These are phyloP conservation scores for Drosophila athabasca DNA, from an alignment of 1,140 invertebrate genomes.

Conservation along the genomic window DNA sequence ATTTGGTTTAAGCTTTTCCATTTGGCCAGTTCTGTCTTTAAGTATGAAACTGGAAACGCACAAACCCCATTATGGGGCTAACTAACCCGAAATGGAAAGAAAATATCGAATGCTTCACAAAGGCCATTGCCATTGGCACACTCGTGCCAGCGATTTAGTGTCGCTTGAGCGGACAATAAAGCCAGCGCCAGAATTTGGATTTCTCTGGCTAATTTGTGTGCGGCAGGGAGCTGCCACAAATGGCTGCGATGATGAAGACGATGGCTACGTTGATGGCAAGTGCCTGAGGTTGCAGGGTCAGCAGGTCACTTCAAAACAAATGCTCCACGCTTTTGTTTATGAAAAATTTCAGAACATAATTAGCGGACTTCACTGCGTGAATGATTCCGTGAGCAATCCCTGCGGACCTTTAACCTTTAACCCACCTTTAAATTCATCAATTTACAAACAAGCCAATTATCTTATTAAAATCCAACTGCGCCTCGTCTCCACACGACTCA, in stretches of 20 bases:
- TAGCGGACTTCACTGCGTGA: too few species aligned
- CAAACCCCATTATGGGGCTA: too few species aligned
- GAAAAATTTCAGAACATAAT: too few species aligned
- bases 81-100: too few species aligned
- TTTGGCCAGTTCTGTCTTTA: too few species aligned
- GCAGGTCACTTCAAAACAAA: slow-evolving; percentile 35
- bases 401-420: neutral
- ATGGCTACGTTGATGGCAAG: slow-evolving; percentile 9
- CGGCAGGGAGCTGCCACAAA: neutral
- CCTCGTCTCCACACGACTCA: neutral
- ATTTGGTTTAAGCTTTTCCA: neutral
- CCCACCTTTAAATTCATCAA: slow-evolving; percentile 23
- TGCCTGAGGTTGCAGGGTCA: slow-evolving; percentile 12
- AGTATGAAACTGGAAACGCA: too few species aligned
- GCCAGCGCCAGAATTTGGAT: slow-evolving; percentile 26
- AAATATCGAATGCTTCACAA: neutral
- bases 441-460: slow-evolving; percentile 61
- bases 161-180: slow-evolving; percentile 63
- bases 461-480: slow-evolving; percentile 65
- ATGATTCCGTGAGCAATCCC: too few species aligned
- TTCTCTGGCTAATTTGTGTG: slow-evolving; percentile 63
- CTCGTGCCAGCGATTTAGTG: slow-evolving; percentile 61
- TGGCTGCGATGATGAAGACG: slow-evolving; percentile 12
- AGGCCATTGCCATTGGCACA: slow-evolving; percentile 44
- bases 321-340: slow-evolving; percentile 26